Conservation (phyloP, 2,888 invertebrate genomes). For the Tenthredo mesomela region DNA sequence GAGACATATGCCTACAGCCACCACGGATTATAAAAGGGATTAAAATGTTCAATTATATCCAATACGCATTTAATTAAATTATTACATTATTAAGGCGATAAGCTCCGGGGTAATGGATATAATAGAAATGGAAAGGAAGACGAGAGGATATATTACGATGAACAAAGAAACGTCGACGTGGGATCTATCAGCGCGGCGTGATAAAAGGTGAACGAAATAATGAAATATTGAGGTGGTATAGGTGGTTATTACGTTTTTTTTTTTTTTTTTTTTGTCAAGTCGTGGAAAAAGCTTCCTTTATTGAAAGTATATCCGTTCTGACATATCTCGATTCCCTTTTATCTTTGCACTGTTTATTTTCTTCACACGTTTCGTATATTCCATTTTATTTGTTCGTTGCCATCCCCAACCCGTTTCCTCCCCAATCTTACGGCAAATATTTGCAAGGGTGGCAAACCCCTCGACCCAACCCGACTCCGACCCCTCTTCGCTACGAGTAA, state of each 20-base stretch:
- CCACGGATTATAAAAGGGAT: not conserved
- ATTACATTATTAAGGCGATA: not conserved
- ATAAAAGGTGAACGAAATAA: conserved; percentile 40
- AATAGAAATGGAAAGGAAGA: not conserved
- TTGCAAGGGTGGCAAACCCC: conserved; percentile 59
- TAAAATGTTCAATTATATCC: not conserved
- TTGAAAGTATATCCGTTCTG: conserved; percentile 35
- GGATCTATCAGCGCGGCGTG: not conserved
- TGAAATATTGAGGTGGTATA: conserved; percentile 22
- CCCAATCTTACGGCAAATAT: conserved; percentile 66
- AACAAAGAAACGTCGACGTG: conserved; percentile 38
- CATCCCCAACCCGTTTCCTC: conserved; percentile 59
- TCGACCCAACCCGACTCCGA: conserved; percentile 44
- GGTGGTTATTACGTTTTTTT: conserved; percentile 37
- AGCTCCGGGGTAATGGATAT: not conserved
- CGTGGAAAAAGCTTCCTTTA: conserved; percentile 20
- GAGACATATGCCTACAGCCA: not conserved
- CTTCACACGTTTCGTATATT: conserved; percentile 64
- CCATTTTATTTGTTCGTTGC: conserved; percentile 62
- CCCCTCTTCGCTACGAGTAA: conserved; percentile 54
- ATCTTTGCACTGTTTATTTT: conserved; percentile 61
- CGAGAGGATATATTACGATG: conserved; percentile 13
- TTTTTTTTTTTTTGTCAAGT: conserved; percentile 40
- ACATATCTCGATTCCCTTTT: conserved; percentile 56
- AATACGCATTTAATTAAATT: not conserved